Base-by-base conservation (phyloP, 2,113 vertebrate genomes). In the Rousettus leschenaultii region DNA sequence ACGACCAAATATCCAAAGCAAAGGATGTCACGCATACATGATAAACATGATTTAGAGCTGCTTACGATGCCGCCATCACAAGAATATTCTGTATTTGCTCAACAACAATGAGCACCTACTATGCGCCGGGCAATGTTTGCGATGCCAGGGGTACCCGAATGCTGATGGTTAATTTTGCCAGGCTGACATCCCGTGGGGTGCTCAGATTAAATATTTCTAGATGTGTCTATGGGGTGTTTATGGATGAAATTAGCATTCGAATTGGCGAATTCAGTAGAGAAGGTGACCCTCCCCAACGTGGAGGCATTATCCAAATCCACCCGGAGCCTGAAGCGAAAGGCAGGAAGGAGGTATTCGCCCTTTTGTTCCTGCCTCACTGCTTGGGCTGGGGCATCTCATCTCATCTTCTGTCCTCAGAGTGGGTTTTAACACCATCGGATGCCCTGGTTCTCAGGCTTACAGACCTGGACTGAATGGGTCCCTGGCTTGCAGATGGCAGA, bases 71-170 rank as follows among this genome's bases (percentile, higher is more conserved):
- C 33, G 35, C 38, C 28, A 6, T 40, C 11, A 14, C 73, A 13
- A 30, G 2, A 35, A n/a, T 5, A 5, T 1, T 61, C 68, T 61
- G 3, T 24, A 43, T 73, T 63, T 89, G 51, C 5, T 14, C 57
- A 26, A 43, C 12, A 61, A 4, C 21, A 9, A 1, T 16, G 57
- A 35, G 40, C 10, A 33, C 26, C 7, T 53, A 40, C 24, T 19
- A 4, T 11, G 35, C 1, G 22, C 21, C 7, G 4, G 26, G 22
- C 15, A 6, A 0, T 2, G 21, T 21, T 28, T 40, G 18, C 0
- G 0, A 40, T 8, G 43, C n/a, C n/a, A 59, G 35, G 30, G 51
- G 19, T 10, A 3, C 18, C 6, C 2, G 33, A 22, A 15, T 10
- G 71, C 51, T 0, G 0, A 53, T 33, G 33, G 19, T 30, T 70